A percentile compares a stretch with the other conserved stretches of the same genome.
Conservation (phyloP, 2,113 vertebrate species). For the Panthera leo region DNA sequence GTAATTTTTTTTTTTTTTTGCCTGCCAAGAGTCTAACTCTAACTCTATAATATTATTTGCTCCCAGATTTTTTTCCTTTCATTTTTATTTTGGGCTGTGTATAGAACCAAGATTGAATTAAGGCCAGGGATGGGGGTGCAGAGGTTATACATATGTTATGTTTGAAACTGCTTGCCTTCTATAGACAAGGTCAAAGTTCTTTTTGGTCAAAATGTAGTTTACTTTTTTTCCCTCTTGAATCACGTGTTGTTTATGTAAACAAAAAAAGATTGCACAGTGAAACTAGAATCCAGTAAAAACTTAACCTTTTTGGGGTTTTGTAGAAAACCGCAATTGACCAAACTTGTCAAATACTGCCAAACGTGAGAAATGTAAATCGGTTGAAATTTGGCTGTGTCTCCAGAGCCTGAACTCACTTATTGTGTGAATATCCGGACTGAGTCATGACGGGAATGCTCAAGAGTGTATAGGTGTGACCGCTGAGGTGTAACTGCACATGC, state of each 20-base stretch:
- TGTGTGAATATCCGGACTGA: background rate
- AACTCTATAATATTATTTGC: background rate
- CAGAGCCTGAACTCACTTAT: background rate
- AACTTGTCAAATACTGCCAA: constrained; percentile 12
- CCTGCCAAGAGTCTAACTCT: background rate
- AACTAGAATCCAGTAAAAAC: constrained; percentile 6
- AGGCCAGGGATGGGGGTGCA: background rate
- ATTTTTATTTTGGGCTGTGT: background rate
- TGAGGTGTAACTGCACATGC: background rate
- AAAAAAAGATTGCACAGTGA: constrained; percentile 26
- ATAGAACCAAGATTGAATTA: background rate
- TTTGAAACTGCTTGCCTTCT: background rate
- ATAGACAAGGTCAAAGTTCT: constrained; percentile 23
- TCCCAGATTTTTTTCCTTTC: background rate
- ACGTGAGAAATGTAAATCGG: background rate
- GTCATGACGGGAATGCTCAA: background rate
- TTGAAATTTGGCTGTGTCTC: background rate
- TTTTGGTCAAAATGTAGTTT: constrained; percentile 12
- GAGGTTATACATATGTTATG: background rate
- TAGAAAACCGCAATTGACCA: background rate
- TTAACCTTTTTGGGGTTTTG: constrained; percentile 40
- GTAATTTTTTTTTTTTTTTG: background rate
- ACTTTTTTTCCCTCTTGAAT: background rate
- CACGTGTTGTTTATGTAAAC: background rate
- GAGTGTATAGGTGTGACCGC: background rate